Evolutionary conservation across 2,113 vertebrate species (phyloP), one percentile per base, ranked within the genome.

Genomic region (Neopipo cinnamomea): DNA sequence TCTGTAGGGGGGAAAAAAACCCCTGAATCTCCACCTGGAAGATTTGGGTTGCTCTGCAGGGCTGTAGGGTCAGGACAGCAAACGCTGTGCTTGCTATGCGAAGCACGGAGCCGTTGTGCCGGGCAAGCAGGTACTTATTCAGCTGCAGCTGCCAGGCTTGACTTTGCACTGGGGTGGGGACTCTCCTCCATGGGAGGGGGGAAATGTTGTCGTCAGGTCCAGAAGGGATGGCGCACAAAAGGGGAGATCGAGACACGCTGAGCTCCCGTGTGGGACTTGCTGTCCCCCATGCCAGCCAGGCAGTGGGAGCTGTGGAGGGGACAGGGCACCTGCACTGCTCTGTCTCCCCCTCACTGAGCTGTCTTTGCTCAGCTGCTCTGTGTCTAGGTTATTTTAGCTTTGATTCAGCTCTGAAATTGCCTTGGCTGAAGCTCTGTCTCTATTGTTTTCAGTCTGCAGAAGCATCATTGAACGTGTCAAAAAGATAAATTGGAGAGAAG

Each of bases 401-500:
- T 85, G 85, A 77, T 92, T 77, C 86, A 74, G 84, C 80, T 86
- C 75, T 2, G 14, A 92, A 95, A 95, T 83, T 89, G 88, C 81
- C 73, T 94, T 95, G 91, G 83, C 85, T 93, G 89, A 87, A 93
- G 66, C 50, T 92, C 86, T 35, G 90, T 85, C 88, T 95, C 81
- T 79, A 47, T 92, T 96, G 92, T 93, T 96, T 93, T 85, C 88
- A 42, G 80, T 78, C 95, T 93, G 92, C 76, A 70, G 92, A 76
- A 87, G 81, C 96, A 94, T 89, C 92, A 55, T 39, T 93, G 95
- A 91, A 87, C 0, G 12, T 77, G 91, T 95, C 94, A 88, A 73
- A 96, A 95, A 95, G 93, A 94, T 75, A 90, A 94, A 96, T 83
- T 86, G 79, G 83, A 88, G 79, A 53, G 89, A 94, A 76, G 39